Evolutionary conservation across 2,113 vertebrate species (phyloP).

Genomic region (Chamaea fasciata): DNA sequence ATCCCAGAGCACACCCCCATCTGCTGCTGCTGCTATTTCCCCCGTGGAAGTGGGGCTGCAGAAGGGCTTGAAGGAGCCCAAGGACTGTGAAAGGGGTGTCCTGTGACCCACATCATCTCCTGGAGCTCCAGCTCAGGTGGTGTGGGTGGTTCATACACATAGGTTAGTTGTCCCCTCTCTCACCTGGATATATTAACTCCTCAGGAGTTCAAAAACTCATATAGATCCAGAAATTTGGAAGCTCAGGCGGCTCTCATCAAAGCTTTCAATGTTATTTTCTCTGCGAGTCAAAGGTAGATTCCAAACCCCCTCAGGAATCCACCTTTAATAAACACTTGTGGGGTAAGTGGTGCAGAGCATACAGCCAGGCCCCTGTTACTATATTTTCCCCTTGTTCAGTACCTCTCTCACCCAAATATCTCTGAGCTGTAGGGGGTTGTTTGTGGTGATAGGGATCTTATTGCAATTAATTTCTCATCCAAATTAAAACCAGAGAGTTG

Average conservation of each 20-base stretch:
- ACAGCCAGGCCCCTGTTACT: not conserved
- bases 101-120: not conserved
- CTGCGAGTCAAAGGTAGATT: not conserved
- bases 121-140: not conserved
- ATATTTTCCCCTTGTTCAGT: not conserved
- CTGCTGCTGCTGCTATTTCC: not conserved
- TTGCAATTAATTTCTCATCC: constrained; percentile 27
- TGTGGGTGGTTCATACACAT: not conserved
- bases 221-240: not conserved
- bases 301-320: constrained; percentile 1
- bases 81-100: not conserved
- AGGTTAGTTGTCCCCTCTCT: not conserved
- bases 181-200: not conserved
- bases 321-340: constrained; percentile 5
- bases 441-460: not conserved
- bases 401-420: not conserved
- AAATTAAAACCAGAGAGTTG: constrained; percentile 45
- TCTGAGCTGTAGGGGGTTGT: not conserved
- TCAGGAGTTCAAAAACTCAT: constrained; percentile 5
- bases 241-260: not conserved
- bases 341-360: not conserved
- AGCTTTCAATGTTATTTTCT: not conserved
- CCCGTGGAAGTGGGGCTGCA: not conserved
- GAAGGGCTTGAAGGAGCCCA: not conserved
- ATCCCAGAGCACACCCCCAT: rapidly evolving